Evolutionary conservation across 2,888 invertebrate genomes (phyloP).

Genomic region (Meandrusa payeni): DNA sequence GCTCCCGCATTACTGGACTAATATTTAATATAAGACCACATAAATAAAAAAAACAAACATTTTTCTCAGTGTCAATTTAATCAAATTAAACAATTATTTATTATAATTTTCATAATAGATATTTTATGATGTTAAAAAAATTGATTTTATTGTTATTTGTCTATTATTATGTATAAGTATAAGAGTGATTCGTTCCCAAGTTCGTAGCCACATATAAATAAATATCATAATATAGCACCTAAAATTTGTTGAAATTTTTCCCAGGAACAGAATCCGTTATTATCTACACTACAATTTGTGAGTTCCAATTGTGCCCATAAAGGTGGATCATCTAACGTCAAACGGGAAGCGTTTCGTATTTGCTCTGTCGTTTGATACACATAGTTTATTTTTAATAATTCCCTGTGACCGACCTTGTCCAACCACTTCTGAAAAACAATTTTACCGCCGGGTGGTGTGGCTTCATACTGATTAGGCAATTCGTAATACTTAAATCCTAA

Average conservation of each 20-base stretch:
- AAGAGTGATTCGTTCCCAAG: too few species aligned
- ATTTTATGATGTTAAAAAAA: too few species aligned
- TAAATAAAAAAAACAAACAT: too few species aligned
- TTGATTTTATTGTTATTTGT: too few species aligned
- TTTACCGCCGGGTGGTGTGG: constrained; percentile 61
- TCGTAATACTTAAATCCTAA: constrained; percentile 45
- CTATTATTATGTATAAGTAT: too few species aligned
- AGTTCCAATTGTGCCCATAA: constrained; percentile 42
- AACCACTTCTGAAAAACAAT: constrained; percentile 62
- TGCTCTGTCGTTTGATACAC: constrained; percentile 50
- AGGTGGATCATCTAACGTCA: constrained; percentile 45
- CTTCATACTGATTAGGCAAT: constrained; percentile 49
- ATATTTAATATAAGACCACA: too few species aligned
- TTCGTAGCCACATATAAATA: too few species aligned
- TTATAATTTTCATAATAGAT: too few species aligned
- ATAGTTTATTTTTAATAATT: constrained; percentile 53
- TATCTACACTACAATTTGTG: constrained; percentile 38
- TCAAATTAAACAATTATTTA: too few species aligned
- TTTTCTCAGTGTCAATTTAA: too few species aligned
- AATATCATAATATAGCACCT: too few species aligned
- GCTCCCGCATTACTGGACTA: too few species aligned
- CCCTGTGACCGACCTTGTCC: constrained; percentile 34
- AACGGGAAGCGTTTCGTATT: constrained; percentile 39
- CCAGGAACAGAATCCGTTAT: constrained; percentile 53
- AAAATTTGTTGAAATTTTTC: constrained; percentile 36